phyloP scores from a whole-genome alignment of 2,888 invertebrate genomes.

The Caenorhabditis angaria region DNA sequence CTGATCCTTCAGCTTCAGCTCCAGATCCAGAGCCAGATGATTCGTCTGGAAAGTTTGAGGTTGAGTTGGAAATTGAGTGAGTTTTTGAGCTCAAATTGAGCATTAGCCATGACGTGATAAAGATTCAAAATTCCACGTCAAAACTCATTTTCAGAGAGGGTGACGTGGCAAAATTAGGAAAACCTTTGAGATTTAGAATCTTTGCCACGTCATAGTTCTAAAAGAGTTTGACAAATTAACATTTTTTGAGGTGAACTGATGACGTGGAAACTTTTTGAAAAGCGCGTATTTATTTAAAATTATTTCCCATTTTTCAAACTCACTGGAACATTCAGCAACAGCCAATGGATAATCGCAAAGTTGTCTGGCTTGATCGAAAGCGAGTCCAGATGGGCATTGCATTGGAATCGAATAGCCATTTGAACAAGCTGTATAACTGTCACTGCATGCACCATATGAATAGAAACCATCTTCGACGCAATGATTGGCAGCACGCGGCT shows the following conservation, averaged over 20 bases:
- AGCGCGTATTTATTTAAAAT: no score
- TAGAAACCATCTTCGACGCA: slow-evolving; percentile 37
- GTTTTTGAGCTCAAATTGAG: no score
- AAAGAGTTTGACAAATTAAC: no score
- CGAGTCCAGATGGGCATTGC: slow-evolving; percentile 40
- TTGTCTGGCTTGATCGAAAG: slow-evolving; percentile 36
- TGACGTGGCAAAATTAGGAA: no score
- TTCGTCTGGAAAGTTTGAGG: background rate
- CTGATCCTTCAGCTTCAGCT: background rate
- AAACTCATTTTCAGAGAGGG: no score
- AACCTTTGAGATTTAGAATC: no score
- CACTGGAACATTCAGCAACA: slow-evolving; percentile 37
- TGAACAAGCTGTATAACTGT: slow-evolving; percentile 39
- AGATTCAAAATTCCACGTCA: no score
- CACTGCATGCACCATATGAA: slow-evolving; percentile 39
- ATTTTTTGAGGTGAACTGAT: no score
- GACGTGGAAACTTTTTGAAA: no score
- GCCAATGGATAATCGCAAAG: slow-evolving; percentile 38
- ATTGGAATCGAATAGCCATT: slow-evolving; percentile 34
- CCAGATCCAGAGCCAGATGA: slow-evolving; percentile 4
- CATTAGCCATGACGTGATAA: no score
- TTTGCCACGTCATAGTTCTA: no score
- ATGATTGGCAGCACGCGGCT: slow-evolving; percentile 1
- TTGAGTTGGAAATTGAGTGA: no score
- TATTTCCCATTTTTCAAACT: background rate